A percentile compares a stretch with the other conserved stretches of the same genome.
These are phyloP conservation scores for Arge pagana DNA, from an alignment of 2,888 invertebrate genomes.

Conservation along the genomic window DNA sequence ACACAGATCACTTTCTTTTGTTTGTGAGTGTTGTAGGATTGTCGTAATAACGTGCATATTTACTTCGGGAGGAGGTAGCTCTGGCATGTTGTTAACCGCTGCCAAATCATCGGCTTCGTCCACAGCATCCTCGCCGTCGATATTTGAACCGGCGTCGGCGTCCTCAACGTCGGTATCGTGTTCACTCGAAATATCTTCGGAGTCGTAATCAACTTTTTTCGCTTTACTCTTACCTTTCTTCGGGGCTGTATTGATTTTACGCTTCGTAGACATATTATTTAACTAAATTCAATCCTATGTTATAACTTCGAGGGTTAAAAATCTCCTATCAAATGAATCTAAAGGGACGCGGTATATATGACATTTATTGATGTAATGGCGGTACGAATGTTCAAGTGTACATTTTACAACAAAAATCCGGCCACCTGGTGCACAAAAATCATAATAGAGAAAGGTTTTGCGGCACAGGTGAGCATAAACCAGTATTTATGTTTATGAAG, in stretches of 20 bases:
- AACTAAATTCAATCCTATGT: conserved; percentile 6
- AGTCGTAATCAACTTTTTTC: conserved; percentile 54
- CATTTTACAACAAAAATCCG: conserved; percentile 42
- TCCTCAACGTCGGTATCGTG: conserved; percentile 53
- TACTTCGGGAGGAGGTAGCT: conserved; percentile 55
- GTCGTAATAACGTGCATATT: conserved; percentile 3
- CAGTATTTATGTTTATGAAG: too few relatives aligned
- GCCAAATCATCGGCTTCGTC: conserved; percentile 46
- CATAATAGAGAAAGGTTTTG: conserved; percentile 35
- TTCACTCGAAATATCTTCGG: conserved; percentile 55
- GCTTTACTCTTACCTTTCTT: conserved; percentile 50
- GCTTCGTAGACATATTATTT: conserved; percentile 46
- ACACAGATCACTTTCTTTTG: too few relatives aligned
- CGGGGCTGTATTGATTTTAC: conserved; percentile 41
- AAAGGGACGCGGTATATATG: conserved; percentile 34
- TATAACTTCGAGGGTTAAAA: conserved; percentile 2
- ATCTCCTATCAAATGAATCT: conserved; percentile 5
- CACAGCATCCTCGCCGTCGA: conserved; percentile 42
- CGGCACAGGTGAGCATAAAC: too few relatives aligned
- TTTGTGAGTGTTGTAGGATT: too few relatives aligned
- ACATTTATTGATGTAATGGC: conserved; percentile 47
- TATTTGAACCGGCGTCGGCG: conserved; percentile 38
- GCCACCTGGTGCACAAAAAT: conserved; percentile 50
- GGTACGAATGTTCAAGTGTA: conserved; percentile 15
- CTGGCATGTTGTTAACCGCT: conserved; percentile 50